Evolutionary conservation across 2,113 vertebrate species (phyloP), one percentile per base, ranked within the genome.

Genomic region (Chaetorhynchus papuensis): DNA sequence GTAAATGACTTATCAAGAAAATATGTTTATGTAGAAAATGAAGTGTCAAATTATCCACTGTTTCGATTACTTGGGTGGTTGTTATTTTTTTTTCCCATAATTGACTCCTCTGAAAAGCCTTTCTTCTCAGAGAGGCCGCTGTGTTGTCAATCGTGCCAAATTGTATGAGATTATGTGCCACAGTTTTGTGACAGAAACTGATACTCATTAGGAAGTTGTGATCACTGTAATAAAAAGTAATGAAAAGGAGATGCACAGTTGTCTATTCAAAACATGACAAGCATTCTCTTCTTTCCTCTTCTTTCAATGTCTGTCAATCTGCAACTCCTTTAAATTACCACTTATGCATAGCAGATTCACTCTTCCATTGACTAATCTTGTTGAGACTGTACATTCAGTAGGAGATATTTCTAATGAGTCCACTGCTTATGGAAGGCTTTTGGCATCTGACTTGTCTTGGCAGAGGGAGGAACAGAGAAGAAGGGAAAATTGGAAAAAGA

Each of bases 161-260:
- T 87, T 84, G 81, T 66, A 84, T 84, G 72, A 95, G 93, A 86
- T 93, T 87, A 83, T 84, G 59, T 84, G 79, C 84, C 82, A 18
- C 78, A 84, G 89, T 92, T 94, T 95, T 92, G 85, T 94, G 94
- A 94, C 91, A 94, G 94, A 96, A 97, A 95, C 82, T 94, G 94
- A 93, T 96, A 92, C 68, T 96, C 89, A 95, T 92, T 94, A 94
- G 91, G 87, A 96, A 94, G 89, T 90, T 96, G 94, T 95, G 95
- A 96, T 96, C 74, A 69, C 79, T 83, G 59, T 94, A 95, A 97
- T 95, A 92, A 96, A 94, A 87, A 79, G 69, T 79, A 92, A 93
- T 95, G 94, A 91, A 96, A 95, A 91, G 95, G 90, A 93, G 90
- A 80, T 79, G 75, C 75, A 77, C 52, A 70, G 66, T 85, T 96